Conservation (phyloP, 2,113 vertebrate genomes). For the Himantopus leucocephalus region DNA sequence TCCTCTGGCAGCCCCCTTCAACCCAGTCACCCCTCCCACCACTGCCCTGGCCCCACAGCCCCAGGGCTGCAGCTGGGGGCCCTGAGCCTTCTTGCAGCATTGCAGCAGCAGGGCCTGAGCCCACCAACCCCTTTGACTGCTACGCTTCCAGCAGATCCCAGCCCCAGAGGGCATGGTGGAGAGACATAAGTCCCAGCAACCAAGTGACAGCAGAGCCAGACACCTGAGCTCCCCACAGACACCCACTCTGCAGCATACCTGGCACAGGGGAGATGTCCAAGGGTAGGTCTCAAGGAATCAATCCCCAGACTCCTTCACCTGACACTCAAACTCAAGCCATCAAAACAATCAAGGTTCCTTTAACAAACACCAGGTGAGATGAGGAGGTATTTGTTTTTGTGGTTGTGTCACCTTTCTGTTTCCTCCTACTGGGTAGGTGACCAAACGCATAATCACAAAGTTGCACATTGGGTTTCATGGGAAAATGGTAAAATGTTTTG, state of each 20-base stretch:
- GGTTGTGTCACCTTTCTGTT: not conserved
- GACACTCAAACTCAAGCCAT: not conserved
- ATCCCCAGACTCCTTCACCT: not conserved
- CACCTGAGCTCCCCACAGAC: too few species aligned
- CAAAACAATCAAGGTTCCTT: not conserved
- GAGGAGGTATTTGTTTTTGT: not conserved
- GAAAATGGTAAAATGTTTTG: not conserved
- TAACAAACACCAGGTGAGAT: not conserved
- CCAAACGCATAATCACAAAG: not conserved
- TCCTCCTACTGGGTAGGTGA: not conserved
- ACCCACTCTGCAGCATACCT: not conserved
- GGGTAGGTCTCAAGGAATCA: not conserved
- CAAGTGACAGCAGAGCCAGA: not conserved
- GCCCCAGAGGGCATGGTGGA: not conserved
- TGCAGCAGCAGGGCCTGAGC: not conserved
- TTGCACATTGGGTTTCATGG: not conserved
- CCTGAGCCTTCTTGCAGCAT: not conserved
- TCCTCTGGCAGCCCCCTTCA: not conserved
- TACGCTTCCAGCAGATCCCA: not conserved
- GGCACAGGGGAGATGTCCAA: not conserved
- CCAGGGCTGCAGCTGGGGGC: not conserved
- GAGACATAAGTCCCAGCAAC: not conserved
- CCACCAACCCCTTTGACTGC: not conserved
- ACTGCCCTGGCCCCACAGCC: not conserved
- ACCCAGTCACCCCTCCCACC: not conserved